Percentiles rank a stretch among this genome's conserved stretches.
These are phyloP conservation scores for Panagrolaimus sp. DNA, from an alignment of 1,140 invertebrate genomes.

Conservation along the genomic window DNA sequence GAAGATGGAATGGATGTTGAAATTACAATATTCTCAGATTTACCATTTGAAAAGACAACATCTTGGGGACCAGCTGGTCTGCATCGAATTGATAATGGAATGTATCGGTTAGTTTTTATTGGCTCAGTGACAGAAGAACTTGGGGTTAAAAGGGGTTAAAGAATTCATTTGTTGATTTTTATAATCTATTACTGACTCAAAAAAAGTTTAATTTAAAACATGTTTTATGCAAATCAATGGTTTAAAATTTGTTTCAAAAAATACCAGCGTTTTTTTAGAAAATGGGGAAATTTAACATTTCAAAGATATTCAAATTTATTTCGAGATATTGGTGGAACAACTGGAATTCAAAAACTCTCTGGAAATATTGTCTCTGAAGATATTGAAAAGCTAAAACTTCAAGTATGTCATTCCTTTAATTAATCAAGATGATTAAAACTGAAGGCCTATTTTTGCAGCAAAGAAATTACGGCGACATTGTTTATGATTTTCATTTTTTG, in stretches of 20 bases:
- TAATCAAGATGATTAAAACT: no score
- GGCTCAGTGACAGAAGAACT: no score
- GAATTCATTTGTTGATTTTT: slow-evolving; percentile 43
- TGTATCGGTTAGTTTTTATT: not conserved
- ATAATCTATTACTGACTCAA: slow-evolving; percentile 48
- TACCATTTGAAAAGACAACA: slow-evolving; percentile 44
- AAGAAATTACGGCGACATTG: slow-evolving; percentile 35
- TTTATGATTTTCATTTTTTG: slow-evolving; percentile 52
- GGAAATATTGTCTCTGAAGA: slow-evolving; percentile 26
- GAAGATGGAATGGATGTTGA: slow-evolving; percentile 21
- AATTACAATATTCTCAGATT: slow-evolving; percentile 40
- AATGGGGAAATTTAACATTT: no score
- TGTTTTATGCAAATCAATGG: not conserved
- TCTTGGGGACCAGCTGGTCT: slow-evolving; percentile 53
- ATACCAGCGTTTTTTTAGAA: no score
- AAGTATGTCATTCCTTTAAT: not conserved
- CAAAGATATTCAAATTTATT: slow-evolving; percentile 19
- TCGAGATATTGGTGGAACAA: slow-evolving; percentile 14
- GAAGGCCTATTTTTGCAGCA: slow-evolving; percentile 30
- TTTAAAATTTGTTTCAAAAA: no score
- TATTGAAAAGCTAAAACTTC: not conserved
- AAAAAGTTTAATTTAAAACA: slow-evolving; percentile 28
- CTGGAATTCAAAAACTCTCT: slow-evolving; percentile 24
- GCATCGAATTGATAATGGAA: slow-evolving; percentile 45
- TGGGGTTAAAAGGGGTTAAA: no score